Evolutionary conservation across 2,888 invertebrate genomes (phyloP).

Genomic region (Lepidonotus clava): DNA sequence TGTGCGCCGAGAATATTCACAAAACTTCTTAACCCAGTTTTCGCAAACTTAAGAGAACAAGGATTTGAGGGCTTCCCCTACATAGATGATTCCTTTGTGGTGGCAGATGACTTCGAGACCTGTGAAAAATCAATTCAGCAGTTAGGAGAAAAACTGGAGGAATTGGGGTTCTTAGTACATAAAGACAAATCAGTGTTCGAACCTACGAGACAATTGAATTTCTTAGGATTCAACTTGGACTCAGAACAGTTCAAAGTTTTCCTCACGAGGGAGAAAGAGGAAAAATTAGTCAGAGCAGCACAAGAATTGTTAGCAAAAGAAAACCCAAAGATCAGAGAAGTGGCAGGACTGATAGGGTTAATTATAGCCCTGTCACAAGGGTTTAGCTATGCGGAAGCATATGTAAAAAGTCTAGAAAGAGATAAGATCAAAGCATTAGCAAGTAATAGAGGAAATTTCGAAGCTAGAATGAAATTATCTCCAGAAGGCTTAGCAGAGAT

Average conservation of each 20-base stretch:
- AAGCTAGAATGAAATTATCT: not conserved
- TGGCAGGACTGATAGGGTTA: slow-evolving; percentile 23
- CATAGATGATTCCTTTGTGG: slow-evolving; percentile 61
- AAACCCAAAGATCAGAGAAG: slow-evolving; percentile 32
- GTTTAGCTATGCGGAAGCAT: not conserved
- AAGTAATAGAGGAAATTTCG: not conserved
- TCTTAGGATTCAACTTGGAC: slow-evolving; percentile 63
- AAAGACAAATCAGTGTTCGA: slow-evolving; percentile 57
- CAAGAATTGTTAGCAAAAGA: not conserved
- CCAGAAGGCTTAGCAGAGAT: not conserved
- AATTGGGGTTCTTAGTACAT: slow-evolving; percentile 60
- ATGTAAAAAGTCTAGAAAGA: not conserved
- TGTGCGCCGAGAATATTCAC: slow-evolving; percentile 63
- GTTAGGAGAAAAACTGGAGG: slow-evolving; percentile 52
- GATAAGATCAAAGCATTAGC: not conserved
- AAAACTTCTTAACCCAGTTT: slow-evolving; percentile 65
- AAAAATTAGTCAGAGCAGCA: not conserved
- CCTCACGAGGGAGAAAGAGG: slow-evolving; percentile 47
- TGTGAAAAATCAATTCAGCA: slow-evolving; percentile 43
- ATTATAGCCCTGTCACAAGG: not conserved
- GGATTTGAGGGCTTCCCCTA: slow-evolving; percentile 58
- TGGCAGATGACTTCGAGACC: not conserved
- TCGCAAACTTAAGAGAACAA: slow-evolving; percentile 57
- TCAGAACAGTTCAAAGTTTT: slow-evolving; percentile 59
- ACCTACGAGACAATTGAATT: slow-evolving; percentile 58